Base-by-base conservation (phyloP, 2,113 vertebrate genomes). In the Mus spicilegus region DNA sequence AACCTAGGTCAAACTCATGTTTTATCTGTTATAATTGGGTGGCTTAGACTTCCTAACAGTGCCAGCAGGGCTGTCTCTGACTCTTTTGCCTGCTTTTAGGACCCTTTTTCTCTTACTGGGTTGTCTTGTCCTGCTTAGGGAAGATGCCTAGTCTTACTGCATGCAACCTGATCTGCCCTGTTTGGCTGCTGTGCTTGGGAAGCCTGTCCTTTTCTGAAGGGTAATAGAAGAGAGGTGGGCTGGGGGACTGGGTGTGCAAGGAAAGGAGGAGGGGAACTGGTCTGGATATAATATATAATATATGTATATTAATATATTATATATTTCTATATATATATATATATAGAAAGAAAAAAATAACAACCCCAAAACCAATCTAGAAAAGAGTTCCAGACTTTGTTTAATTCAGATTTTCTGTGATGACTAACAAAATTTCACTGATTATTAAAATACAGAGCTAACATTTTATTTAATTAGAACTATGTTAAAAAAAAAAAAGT, bases 401-500 rank as follows among this genome's bases (percentile, higher is more conserved):
- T 33, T 86, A 69, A 69, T 54, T 20, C 46, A 70, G 16, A n/a
- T 72, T 70, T 69, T 70, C 46, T 87, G 20, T 70, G 20, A 54
- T 54, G 65, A 69, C 3, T 51, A 70, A 54, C 54, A 54, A 72
- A 87, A 70, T 87, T 51, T 87, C 63, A 87, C 42, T 87, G 65
- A 87, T 69, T 51, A 70, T 70, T 54, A 54, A 87, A 70, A 87
- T 11, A 36, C 33, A 54, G 49, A 87, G 46, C 30, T 72, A 95
- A 95, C 19, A 94, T 67, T 87, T 96, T 69, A 94, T 72, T 75
- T 33, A 96, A 95, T 75, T 33, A 96, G 89, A 85, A 61, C 56
- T 89, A 93, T 87, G 96, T 54, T 97, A 93, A 97, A 96, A 87
- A 75, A 46, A 46, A 75, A 26, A 58, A 95, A 92, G 46, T 93